Evolutionary conservation across 2,888 invertebrate genomes (phyloP).

Genomic region (Trachelus troglodyta): DNA sequence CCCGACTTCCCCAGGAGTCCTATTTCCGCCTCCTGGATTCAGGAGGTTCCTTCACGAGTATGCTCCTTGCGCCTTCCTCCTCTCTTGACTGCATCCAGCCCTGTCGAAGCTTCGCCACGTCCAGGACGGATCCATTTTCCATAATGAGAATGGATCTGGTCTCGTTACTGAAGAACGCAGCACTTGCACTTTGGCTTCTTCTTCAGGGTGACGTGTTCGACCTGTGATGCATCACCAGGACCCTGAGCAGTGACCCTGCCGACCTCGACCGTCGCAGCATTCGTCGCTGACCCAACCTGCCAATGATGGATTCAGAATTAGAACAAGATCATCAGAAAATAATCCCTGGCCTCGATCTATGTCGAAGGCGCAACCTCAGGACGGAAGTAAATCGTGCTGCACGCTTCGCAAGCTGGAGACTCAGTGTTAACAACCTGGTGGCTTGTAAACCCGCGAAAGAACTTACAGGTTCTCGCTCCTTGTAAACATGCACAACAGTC

Average conservation of each 20-base stretch:
- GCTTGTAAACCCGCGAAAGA: no score
- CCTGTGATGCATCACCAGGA: slow-evolving; percentile 79
- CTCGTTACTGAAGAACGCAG: slow-evolving; percentile 88
- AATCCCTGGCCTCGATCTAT: no score
- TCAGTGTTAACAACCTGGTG: no score
- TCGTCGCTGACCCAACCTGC: slow-evolving; percentile 58
- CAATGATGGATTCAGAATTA: no score
- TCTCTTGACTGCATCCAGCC: background rate
- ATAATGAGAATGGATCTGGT: background rate
- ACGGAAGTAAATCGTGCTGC: no score
- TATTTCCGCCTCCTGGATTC: slow-evolving; percentile 3
- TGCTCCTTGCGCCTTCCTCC: slow-evolving; percentile 12
- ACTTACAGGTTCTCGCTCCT: no score
- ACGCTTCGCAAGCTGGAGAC: no score
- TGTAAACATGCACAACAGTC: no score
- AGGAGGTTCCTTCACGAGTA: slow-evolving; percentile 13
- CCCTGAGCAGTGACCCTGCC: slow-evolving; percentile 80
- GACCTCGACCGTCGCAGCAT: slow-evolving; percentile 74
- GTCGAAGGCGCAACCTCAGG: no score
- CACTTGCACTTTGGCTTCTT: slow-evolving; percentile 96
- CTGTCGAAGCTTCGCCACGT: no score
- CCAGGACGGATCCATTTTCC: no score
- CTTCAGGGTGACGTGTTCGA: slow-evolving; percentile 92
- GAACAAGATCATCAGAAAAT: no score
- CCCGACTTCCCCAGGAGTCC: background rate